Percentiles rank a stretch among this genome's conserved stretches.
These are phyloP conservation scores for Holocentrus rufus DNA, from an alignment of 2,797 vertebrate genomes.

Conservation along the genomic window DNA sequence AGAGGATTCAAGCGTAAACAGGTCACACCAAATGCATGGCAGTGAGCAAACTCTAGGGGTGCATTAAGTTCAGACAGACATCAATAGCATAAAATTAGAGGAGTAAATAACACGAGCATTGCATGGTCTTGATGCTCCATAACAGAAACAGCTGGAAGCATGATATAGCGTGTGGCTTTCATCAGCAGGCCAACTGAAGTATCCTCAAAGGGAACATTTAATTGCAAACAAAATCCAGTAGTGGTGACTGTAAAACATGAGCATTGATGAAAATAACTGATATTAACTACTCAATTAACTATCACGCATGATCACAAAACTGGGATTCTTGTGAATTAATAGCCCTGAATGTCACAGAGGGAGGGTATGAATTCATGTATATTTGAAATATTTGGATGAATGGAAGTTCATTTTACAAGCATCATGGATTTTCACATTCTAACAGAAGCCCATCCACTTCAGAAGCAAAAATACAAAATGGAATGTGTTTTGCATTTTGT, in stretches of 20 bases:
- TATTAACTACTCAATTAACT: slow-evolving; percentile 11
- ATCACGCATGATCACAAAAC: no score
- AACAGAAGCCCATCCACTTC: not conserved
- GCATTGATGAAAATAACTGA: slow-evolving; percentile 22
- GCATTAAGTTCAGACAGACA: no score
- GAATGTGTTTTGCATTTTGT: slow-evolving; percentile 85
- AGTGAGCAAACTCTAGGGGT: no score
- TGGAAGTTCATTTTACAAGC: not conserved
- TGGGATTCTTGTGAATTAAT: no score
- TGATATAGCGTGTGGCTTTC: not conserved
- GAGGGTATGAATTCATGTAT: not conserved
- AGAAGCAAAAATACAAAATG: not conserved
- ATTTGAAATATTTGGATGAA: slow-evolving; percentile 8
- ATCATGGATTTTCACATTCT: not conserved
- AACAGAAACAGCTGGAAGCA: not conserved
- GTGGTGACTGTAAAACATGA: not conserved
- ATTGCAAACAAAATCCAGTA: not conserved
- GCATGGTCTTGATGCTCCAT: not conserved
- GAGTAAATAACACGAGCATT: not conserved
- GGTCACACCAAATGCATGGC: no score
- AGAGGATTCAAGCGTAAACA: no score
- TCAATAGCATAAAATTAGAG: no score
- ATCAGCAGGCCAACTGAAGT: not conserved
- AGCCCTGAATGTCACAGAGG: slow-evolving; percentile 6
- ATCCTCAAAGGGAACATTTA: not conserved